These are phyloP conservation scores for Emydura subglobosa DNA, from an alignment of 2,113 vertebrate species.

Conservation along the genomic window DNA sequence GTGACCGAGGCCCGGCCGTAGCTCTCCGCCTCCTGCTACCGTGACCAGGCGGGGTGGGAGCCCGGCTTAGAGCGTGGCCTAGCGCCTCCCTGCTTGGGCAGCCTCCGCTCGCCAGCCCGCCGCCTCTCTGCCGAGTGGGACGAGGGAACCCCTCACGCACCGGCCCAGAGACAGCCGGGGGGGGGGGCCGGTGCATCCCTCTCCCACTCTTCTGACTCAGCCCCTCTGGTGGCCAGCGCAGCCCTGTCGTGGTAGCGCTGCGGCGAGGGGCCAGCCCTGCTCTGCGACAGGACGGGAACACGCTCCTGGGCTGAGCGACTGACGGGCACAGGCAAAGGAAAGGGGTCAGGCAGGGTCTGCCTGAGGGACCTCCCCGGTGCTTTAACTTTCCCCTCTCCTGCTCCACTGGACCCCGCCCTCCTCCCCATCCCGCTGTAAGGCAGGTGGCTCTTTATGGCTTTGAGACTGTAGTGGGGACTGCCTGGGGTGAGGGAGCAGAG, in stretches of 20 bases:
- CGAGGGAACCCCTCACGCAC: too few relatives aligned
- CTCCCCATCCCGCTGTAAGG: too few relatives aligned
- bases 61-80: not conserved
- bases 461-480: too few relatives aligned
- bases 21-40: not conserved
- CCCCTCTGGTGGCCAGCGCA: too few relatives aligned
- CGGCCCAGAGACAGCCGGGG: too few relatives aligned
- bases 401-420: not conserved
- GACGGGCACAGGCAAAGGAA: not conserved
- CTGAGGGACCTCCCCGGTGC: not conserved
- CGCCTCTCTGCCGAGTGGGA: not conserved
- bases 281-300: not conserved
- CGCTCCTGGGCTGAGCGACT: not conserved
- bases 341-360: not conserved
- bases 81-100: not conserved
- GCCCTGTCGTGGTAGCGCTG: not conserved
- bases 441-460: too few relatives aligned
- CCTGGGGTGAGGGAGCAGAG: too few relatives aligned
- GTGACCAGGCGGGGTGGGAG: not conserved
- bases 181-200: not conserved
- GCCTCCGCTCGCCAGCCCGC: not conserved
- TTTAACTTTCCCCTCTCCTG: not conserved
- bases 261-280: not conserved
- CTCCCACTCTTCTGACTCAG: not conserved
- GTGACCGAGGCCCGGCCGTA: not conserved